Evolutionary conservation across 2,113 vertebrate genomes (phyloP).

Genomic region (Chlorodrepanis virens): DNA sequence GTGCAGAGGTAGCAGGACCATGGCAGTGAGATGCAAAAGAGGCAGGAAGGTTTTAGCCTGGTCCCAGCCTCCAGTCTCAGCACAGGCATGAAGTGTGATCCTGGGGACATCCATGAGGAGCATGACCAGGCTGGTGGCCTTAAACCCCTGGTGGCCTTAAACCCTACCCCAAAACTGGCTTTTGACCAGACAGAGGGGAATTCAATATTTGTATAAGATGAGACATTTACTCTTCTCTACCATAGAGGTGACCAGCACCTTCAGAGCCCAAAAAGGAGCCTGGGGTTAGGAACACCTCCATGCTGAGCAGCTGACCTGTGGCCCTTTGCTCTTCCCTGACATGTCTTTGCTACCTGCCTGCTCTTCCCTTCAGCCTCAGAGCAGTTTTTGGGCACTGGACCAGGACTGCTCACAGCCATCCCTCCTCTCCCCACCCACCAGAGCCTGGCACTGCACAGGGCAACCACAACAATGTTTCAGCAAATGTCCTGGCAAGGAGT

Average conservation of each 20-base stretch:
- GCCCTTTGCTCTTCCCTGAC: neutral
- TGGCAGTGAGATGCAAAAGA: neutral
- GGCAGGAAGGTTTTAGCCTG: neutral
- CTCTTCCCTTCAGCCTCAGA: neutral
- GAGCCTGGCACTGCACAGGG: neutral
- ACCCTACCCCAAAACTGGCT: neutral
- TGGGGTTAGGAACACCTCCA: accelerated
- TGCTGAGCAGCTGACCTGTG: neutral
- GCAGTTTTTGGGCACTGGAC: neutral
- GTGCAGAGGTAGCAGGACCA: neutral
- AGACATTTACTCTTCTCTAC: neutral
- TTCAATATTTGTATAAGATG: neutral
- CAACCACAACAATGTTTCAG: accelerated
- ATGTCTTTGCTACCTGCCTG: neutral
- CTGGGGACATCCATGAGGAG: neutral
- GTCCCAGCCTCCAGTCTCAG: neutral
- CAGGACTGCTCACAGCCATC: neutral
- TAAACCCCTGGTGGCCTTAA: neutral
- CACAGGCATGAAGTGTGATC: no score
- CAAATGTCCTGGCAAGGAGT: neutral
- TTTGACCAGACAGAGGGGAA: neutral
- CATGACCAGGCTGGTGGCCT: neutral
- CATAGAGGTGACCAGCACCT: neutral
- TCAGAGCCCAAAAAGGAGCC: neutral
- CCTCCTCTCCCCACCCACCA: neutral